Conservation (phyloP, 2,888 invertebrate genomes). For the Lithophane ornitopus region DNA sequence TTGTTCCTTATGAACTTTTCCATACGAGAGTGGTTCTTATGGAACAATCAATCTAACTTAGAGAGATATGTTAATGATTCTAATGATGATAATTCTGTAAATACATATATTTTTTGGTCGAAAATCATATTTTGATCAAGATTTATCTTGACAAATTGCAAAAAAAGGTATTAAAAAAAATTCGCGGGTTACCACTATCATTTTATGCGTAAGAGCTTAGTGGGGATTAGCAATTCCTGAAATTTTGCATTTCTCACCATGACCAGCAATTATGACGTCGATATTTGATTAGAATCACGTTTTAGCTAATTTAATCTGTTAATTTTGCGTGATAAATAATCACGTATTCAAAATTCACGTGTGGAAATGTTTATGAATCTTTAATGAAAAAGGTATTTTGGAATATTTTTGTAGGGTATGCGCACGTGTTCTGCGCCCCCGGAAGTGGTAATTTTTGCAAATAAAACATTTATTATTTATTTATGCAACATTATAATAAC, state of each 20-base stretch:
- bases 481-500: neutral
- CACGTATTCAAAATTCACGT: neutral
- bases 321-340: neutral
- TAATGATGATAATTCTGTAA: too few species aligned
- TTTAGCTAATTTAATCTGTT: neutral
- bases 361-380: neutral
- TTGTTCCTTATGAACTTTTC: too few species aligned
- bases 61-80: too few species aligned
- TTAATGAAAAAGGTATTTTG: neutral
- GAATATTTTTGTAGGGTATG: neutral
- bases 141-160: too few species aligned
- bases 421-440: neutral
- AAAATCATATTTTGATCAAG: too few species aligned
- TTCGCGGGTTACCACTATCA: neutral
- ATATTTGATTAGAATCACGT: slow-evolving; percentile 16
- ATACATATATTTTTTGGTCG: too few species aligned
- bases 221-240: neutral
- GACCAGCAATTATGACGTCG: neutral
- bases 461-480: slow-evolving; percentile 9
- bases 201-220: neutral
- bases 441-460: neutral
- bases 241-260: neutral
- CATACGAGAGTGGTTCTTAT: too few species aligned
- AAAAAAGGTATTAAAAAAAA: too few species aligned
- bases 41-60: too few species aligned